Evolutionary conservation across 2,888 invertebrate genomes (phyloP), one percentile per base, ranked within the genome.

Genomic region (Ceraclea dissimilis): DNA sequence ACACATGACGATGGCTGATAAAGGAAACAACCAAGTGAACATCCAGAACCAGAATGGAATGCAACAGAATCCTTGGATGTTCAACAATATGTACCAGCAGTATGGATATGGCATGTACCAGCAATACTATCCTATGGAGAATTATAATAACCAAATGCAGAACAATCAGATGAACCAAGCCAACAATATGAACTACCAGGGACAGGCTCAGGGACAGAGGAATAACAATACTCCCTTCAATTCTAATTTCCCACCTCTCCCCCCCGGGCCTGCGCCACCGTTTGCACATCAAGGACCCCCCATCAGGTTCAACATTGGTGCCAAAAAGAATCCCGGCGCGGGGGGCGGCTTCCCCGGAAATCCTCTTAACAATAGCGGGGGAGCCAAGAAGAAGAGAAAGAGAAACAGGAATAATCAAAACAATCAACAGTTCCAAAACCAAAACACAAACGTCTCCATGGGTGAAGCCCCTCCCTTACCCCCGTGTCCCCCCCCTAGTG

Each of bases 351-450:
- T 49, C 17, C 54, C 54, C 48, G 31, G 26, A 2, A 58, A 52
- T 31, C 52, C 56, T 8, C 50, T 59, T 16, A 70, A 76, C 18
- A 71, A 66, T 64, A 62, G 62, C 39, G 81, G 79, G 56, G 79
- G 77, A 11, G 78, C 80, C 1, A 88, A 89, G 75, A 89, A 87
- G 73, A 89, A 89, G 68, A 82, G 87, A 52, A 89, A 87, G 72
- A 82, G 84, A 61, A 86, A 85, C 66, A 83, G 83, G 67, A 80
- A 80, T 63, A 79, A 74, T 65, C 73, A 75, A 51, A 65, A 67
- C 43, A 13, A 39, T 16, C 26, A 26, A 6, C 10, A 6, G 4
- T 10, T 6, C 4, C 4, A 26, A 6, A 26, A 26, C 10, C 26
- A 26, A 10, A 26, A 26, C 10, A 10, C 26, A n/a, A 31, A 31